Evolutionary conservation across 2,113 vertebrate species (phyloP).

Genomic region (Scartelaos histophorus): DNA sequence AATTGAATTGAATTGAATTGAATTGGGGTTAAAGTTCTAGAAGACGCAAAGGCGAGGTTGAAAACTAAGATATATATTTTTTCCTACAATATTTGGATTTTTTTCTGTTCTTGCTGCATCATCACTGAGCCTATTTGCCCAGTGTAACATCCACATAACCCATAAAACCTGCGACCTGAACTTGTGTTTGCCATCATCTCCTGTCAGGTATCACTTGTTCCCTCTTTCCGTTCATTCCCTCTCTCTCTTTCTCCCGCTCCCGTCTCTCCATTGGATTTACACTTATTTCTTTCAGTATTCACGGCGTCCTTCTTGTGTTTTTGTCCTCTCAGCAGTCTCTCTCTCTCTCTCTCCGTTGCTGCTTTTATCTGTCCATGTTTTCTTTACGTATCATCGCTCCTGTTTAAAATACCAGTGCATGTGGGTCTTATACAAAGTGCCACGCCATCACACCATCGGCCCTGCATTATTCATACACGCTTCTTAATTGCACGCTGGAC

Average conservation of each 20-base stretch:
- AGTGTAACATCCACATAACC: not conserved
- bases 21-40: no score
- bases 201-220: not conserved
- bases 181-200: not conserved
- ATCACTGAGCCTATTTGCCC: not conserved
- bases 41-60: no score
- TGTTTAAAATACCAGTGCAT: conserved; percentile 47
- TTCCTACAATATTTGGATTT: no score
- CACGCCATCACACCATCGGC: conserved; percentile 12
- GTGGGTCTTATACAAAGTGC: conserved; percentile 44
- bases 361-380: conserved; percentile 44
- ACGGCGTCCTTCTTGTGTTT: conserved; percentile 8
- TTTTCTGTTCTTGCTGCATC: not conserved
- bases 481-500: conserved; percentile 43
- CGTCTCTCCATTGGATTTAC: not conserved
- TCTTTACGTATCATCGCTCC: conserved; percentile 18
- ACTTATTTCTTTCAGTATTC: conserved; percentile 11
- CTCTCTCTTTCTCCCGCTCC: not conserved
- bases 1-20: no score
- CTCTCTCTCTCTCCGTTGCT: conserved; percentile 20
- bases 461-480: conserved; percentile 65
- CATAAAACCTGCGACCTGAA: not conserved
- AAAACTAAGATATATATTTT: no score
- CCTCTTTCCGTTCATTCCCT: not conserved
- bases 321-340: conserved; percentile 41